Evolutionary conservation across 2,797 vertebrate species (phyloP), one percentile per base, ranked within the genome.

Genomic region (Acrossocheilus fasciatus): DNA sequence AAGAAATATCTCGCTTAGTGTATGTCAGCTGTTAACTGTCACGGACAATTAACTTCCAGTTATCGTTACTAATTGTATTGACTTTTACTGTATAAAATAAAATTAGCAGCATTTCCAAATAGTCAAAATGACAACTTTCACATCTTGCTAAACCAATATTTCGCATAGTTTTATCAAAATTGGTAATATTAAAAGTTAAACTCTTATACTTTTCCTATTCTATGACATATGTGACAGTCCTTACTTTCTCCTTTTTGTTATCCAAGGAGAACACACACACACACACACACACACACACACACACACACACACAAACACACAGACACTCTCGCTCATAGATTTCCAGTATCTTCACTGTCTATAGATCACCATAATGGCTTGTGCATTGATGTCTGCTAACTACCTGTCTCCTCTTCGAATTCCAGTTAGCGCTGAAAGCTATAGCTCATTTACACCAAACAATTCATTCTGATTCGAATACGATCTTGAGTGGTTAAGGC

Each of bases 381-480:
- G 77, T 77, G 82, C 76, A 90, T 89, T 86, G 88, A 90, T 81
- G 81, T 74, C 78, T 57, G 59, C 83, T 89, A 87, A 87, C 86
- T 86, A 83, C 78, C 23, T 34, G 45, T 73, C 79, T 72, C 52
- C 70, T 50, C 69, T 73, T 84, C 77, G 7, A 80, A 75, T 74
- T 80, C 57, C 26, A 64, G 64, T 74, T 59, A 68, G 43, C 23
- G 47, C 87, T 77, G 10, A 68, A 72, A 83, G 83, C 72, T 47
- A 84, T 54, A 20, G 68, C 69, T 88, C 88, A 89, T 87, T 87
- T 87, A 87, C 45, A 75, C 72, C 74, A 78, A 82, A 82, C 87
- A 89, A 90, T 91, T 88, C 66, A 84, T 83, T 83, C 79, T 54
- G 84, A 83, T 90, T 81, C 79, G 87, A 89, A 82, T 81, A 66